phyloP scores from a whole-genome alignment of 2,113 vertebrate species.

The Cheirogaleus medius region DNA sequence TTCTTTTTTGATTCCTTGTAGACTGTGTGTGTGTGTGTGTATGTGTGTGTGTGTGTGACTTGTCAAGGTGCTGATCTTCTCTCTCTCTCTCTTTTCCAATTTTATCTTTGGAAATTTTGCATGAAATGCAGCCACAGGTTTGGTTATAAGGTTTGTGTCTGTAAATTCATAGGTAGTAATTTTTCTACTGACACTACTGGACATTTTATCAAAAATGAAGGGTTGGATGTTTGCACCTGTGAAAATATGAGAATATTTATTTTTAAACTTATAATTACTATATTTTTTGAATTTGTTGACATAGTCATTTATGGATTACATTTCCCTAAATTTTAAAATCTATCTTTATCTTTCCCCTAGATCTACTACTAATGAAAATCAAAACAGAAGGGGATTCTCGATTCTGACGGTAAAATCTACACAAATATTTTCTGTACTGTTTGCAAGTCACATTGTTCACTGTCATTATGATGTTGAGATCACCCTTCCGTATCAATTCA shows the following conservation, averaged over 20 bases:
- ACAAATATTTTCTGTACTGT: neutral
- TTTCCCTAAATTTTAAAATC: neutral
- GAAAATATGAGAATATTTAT: neutral
- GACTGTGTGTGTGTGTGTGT: too few species aligned
- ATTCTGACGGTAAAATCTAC: neutral
- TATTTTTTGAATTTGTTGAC: neutral
- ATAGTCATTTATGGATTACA: neutral
- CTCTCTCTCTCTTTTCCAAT: neutral
- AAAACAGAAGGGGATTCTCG: neutral
- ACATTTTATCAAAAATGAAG: neutral
- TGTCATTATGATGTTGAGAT: neutral
- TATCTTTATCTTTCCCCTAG: conserved; percentile 76
- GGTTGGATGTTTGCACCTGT: neutral
- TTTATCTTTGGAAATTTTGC: neutral
- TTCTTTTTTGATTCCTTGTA: neutral
- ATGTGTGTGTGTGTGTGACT: too few species aligned
- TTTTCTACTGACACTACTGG: neutral
- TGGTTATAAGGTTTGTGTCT: neutral
- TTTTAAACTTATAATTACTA: neutral
- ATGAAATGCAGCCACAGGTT: neutral
- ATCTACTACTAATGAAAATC: conserved; percentile 76
- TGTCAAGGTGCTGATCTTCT: neutral
- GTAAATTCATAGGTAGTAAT: neutral
- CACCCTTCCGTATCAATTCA: neutral
- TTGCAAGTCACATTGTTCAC: neutral